Base-by-base conservation (phyloP, 2,113 vertebrate genomes). In the Catharus minimus region DNA sequence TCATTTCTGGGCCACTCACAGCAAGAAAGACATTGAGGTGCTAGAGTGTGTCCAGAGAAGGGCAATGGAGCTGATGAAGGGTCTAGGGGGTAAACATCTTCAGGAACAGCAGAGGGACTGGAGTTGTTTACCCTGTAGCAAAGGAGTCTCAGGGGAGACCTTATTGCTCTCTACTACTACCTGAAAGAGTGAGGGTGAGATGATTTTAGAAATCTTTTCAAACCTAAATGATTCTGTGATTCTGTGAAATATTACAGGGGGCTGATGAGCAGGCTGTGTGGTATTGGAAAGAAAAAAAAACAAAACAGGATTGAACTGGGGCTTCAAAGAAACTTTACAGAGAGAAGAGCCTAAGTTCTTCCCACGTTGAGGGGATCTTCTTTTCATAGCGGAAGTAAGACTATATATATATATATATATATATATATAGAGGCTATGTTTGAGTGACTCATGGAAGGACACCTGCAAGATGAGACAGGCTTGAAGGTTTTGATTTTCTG, bases 1-100 rank as follows among this genome's bases (percentile, higher is more conserved):
- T 28, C 26, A 27, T 50, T 50, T 77, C n/a, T 77, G 19, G 7
- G 15, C 4, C n/a, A 6, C 28, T n/a, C 15, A 15, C 15, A 46
- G 10, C 28, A 77, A 46, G 24, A 69, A 24, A 24, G 13, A 21
- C 13, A 3, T 8, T 39, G 39, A 15, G 16, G 7, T 24, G n/a
- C 28, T 46, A 13, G 15, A 47, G 15, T 0, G 0, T 38, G 15
- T 61, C 47, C 39, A 53, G 39, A 33, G 55, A 77, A 46, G 23
- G 19, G 3, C 19, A 47, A 3, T 0, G 0, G 16, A 39, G 15
- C 14, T 68, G 3, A 3, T 23, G 28, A 53, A 60, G 11, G 5
- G 8, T 61, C 47, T 61, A 11, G 15, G 13, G 4, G 5, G 3
- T 28, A 28, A n/a, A 8, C 15, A 12, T n/a, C 19, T 14, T 28